Conservation (phyloP, 2,797 vertebrate genomes). For the Falco columbarius region DNA sequence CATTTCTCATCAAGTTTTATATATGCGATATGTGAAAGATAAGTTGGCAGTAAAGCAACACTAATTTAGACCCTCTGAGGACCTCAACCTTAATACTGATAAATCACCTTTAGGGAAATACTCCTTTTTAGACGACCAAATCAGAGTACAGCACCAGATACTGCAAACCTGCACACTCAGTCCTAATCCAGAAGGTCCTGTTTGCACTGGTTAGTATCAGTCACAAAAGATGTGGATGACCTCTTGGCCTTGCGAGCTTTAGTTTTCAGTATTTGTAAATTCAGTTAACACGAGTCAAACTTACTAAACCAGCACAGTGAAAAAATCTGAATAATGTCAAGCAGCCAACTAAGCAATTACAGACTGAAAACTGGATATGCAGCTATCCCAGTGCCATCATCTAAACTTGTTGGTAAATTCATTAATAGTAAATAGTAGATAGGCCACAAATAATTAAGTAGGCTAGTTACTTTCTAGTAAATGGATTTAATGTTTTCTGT, state of each 20-base stretch:
- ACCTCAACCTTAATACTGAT: background rate
- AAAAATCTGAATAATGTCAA: background rate
- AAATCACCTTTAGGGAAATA: background rate
- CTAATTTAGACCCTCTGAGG: background rate
- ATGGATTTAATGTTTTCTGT: background rate
- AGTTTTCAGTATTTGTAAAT: background rate
- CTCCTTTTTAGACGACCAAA: background rate
- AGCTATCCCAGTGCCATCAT: background rate
- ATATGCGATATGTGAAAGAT: background rate
- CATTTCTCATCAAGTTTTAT: conserved; percentile 4
- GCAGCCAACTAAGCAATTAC: background rate
- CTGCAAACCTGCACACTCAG: background rate
- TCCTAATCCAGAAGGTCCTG: background rate
- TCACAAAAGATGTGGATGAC: background rate
- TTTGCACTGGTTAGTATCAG: background rate
- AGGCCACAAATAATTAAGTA: background rate
- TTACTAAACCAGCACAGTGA: background rate
- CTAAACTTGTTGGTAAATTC: background rate
- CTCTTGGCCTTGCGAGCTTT: background rate
- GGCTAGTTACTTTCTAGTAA: background rate
- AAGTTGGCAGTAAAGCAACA: background rate
- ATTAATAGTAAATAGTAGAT: background rate
- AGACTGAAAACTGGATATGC: background rate
- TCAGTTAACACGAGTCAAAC: background rate
- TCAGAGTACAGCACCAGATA: background rate